These are phyloP conservation scores for Rhinogobio ventralis DNA, from an alignment of 2,797 vertebrate genomes.

Conservation along the genomic window DNA sequence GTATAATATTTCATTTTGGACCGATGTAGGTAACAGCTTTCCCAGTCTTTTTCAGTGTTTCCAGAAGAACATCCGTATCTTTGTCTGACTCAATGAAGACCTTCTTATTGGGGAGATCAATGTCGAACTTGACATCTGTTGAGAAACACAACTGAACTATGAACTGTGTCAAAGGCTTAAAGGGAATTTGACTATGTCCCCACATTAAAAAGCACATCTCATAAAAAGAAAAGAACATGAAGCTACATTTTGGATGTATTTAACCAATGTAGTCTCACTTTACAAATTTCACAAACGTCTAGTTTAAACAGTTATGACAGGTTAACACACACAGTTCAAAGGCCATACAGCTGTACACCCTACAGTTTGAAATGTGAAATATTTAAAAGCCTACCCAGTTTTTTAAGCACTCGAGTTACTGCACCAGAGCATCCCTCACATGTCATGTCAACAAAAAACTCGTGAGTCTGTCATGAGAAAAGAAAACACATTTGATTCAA, in stretches of 20 bases:
- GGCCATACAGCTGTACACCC: not conserved
- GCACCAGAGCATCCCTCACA: slow-evolving; percentile 93
- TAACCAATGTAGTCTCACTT: not conserved
- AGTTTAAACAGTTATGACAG: not conserved
- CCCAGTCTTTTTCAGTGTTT: slow-evolving; percentile 91
- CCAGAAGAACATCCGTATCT: slow-evolving; percentile 79
- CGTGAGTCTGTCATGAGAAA: slow-evolving; percentile 85
- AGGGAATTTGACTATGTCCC: not conserved
- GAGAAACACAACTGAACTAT: slow-evolving; percentile 33
- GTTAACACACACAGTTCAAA: not conserved
- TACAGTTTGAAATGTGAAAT: not conserved
- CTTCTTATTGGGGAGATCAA: slow-evolving; percentile 92
- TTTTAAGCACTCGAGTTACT: slow-evolving; percentile 87
- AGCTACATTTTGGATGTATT: not conserved
- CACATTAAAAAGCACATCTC: not conserved
- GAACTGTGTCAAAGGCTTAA: not conserved
- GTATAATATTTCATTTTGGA: slow-evolving; percentile 74
- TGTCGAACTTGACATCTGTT: slow-evolving; percentile 89
- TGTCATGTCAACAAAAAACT: slow-evolving; percentile 96
- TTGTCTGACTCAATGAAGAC: slow-evolving; percentile 89
- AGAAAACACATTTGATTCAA: not conserved
- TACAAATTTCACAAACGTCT: not conserved
- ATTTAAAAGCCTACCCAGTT: slow-evolving; percentile 72
- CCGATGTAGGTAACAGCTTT: slow-evolving; percentile 88
- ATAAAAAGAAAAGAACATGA: not conserved